Percentiles rank a stretch among this genome's conserved stretches.
These are phyloP conservation scores for Encarsia formosa DNA, from an alignment of 2,888 invertebrate genomes.

Conservation along the genomic window DNA sequence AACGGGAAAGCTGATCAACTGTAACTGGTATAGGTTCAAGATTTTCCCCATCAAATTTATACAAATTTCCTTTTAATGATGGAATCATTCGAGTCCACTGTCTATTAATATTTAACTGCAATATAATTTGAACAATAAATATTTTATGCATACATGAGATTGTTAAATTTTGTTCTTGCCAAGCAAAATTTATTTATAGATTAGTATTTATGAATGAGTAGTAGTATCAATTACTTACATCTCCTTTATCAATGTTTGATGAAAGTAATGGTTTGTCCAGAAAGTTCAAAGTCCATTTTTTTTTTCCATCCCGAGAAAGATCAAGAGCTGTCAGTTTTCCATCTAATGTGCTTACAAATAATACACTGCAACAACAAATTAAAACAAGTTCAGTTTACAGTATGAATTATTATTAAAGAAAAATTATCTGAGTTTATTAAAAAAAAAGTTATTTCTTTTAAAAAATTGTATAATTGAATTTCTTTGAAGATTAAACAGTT, in stretches of 20 bases:
- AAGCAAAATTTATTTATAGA: slow-evolving; percentile 2
- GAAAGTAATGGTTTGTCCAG: slow-evolving; percentile 74
- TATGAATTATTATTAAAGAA: no score
- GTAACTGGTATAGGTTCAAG: slow-evolving; percentile 84
- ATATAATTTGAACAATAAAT: slow-evolving; percentile 2
- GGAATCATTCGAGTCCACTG: slow-evolving; percentile 88
- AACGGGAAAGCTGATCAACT: slow-evolving; percentile 79
- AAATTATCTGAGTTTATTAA: no score
- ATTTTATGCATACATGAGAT: not conserved
- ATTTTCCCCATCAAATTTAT: slow-evolving; percentile 84
- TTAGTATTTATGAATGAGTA: slow-evolving; percentile 2
- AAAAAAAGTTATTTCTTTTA: no score
- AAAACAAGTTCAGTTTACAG: no score
- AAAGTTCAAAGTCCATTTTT: slow-evolving; percentile 77
- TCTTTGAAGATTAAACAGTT: no score
- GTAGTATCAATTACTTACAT: slow-evolving; percentile 58
- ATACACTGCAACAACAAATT: no score
- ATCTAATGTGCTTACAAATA: slow-evolving; percentile 87
- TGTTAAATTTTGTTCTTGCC: not conserved
- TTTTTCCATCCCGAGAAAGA: slow-evolving; percentile 61
- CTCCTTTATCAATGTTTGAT: slow-evolving; percentile 83
- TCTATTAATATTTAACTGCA: slow-evolving; percentile 74
- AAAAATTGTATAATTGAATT: no score
- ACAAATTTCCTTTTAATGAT: slow-evolving; percentile 85
- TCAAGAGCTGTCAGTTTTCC: slow-evolving; percentile 81